These are phyloP conservation scores for Linnaemya tessellans DNA, from an alignment of 2,888 invertebrate genomes.

Conservation along the genomic window DNA sequence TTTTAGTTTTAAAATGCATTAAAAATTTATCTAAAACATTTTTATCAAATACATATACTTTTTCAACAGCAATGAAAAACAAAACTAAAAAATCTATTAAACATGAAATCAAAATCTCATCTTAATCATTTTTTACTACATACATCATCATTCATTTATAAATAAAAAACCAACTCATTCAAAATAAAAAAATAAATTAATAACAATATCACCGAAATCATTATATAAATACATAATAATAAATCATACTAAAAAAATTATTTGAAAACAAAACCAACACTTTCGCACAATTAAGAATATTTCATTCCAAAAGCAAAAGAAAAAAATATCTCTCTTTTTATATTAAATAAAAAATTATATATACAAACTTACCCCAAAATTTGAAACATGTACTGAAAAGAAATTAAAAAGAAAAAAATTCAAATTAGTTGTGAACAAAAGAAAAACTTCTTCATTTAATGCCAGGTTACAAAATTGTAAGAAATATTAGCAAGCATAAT, in stretches of 20 bases:
- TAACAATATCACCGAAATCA: slow-evolving; percentile 6
- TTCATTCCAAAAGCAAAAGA: slow-evolving; percentile 40
- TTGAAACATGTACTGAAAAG: slow-evolving; percentile 24
- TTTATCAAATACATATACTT: neutral
- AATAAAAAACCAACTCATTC: slow-evolving; percentile 24
- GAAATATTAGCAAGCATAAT: slow-evolving; percentile 30
- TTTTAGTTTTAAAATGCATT: neutral
- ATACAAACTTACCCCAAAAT: slow-evolving; percentile 20
- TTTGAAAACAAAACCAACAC: slow-evolving; percentile 38
- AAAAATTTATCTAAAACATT: neutral
- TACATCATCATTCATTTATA: slow-evolving; percentile 35
- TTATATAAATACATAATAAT: slow-evolving; percentile 17
- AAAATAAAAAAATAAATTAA: neutral
- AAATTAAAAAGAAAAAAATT: slow-evolving; percentile 10
- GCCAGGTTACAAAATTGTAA: slow-evolving; percentile 53
- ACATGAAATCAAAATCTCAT: slow-evolving; percentile 71
- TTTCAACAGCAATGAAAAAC: neutral
- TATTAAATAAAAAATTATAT: slow-evolving; percentile 52
- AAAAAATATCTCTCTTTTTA: slow-evolving; percentile 53
- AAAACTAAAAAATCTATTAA: slow-evolving; percentile 34
- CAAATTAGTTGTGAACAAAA: slow-evolving; percentile 46
- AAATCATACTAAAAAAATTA: slow-evolving; percentile 18
- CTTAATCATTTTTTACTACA: slow-evolving; percentile 56
- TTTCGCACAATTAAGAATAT: slow-evolving; percentile 69
- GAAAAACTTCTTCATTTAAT: slow-evolving; percentile 35